phyloP scores from a whole-genome alignment of 2,888 invertebrate genomes.

The Dolomedes plantarius region DNA sequence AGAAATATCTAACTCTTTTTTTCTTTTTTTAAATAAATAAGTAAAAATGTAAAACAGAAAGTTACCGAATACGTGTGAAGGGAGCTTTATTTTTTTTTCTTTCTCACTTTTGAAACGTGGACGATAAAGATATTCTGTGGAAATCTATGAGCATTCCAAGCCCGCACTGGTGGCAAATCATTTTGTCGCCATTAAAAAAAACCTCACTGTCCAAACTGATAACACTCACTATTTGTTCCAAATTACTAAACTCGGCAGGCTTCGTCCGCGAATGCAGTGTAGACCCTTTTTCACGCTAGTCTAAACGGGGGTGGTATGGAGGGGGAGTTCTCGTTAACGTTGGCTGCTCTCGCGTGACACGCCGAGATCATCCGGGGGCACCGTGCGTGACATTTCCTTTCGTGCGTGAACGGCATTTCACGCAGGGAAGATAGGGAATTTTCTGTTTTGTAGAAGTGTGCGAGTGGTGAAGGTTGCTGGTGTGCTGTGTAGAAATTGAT shows the following conservation, averaged over 20 bases:
- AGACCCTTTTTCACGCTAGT: constrained; percentile 55
- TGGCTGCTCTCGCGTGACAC: constrained; percentile 65
- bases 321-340: constrained; percentile 57
- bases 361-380: constrained; percentile 53
- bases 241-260: not conserved
- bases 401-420: constrained; percentile 22
- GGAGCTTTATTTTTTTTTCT: too few relatives aligned
- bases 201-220: not conserved
- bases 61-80: too few relatives aligned
- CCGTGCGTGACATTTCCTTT: constrained; percentile 37
- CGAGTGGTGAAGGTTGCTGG: constrained; percentile 3
- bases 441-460: not conserved
- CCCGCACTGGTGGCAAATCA: not conserved
- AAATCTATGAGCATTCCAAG: too few relatives aligned
- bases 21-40: too few relatives aligned
- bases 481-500: not conserved
- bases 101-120: too few relatives aligned
- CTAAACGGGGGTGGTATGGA: constrained; percentile 25
- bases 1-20: too few relatives aligned
- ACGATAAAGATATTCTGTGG: too few relatives aligned
- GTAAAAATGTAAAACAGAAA: too few relatives aligned
- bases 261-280: not conserved
- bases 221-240: constrained; percentile 12
- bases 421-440: not conserved
- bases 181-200: not conserved